phyloP scores from a whole-genome alignment of 2,888 invertebrate genomes.

The Trilocha varians region DNA sequence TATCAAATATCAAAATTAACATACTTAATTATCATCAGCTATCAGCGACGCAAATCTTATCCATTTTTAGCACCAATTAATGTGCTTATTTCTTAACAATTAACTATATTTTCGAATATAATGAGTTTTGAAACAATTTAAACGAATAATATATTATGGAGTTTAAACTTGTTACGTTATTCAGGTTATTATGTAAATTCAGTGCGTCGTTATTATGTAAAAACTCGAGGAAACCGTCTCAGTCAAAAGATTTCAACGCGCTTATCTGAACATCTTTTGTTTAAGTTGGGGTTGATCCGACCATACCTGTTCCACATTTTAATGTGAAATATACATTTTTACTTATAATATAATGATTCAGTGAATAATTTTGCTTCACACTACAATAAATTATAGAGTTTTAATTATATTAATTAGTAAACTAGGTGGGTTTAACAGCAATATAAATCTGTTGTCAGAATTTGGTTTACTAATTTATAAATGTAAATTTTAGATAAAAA shows the following conservation, averaged over 20 bases:
- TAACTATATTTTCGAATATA: not conserved
- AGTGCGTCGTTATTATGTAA: conserved; percentile 16
- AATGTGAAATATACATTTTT: conserved; percentile 24
- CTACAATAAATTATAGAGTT: no score
- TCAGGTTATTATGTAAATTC: conserved; percentile 21
- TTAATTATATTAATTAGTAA: no score
- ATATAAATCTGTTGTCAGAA: no score
- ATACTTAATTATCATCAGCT: not conserved
- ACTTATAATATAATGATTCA: no score
- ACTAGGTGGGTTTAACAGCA: no score
- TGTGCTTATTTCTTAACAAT: not conserved
- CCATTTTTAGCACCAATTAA: not conserved
- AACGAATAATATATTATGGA: conserved; percentile 9
- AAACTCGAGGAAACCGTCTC: conserved; percentile 12
- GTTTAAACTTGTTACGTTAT: conserved; percentile 3
- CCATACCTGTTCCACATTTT: conserved; percentile 25
- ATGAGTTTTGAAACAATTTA: not conserved
- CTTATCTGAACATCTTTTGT: conserved; percentile 22
- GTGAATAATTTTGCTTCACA: no score
- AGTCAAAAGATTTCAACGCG: conserved; percentile 38
- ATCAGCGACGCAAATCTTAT: not conserved
- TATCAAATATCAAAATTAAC: no score
- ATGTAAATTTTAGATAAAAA: no score
- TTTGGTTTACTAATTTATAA: no score
- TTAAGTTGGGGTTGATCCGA: conserved; percentile 19